Percentiles rank a stretch among this genome's conserved stretches.
These are phyloP conservation scores for Salpingus planirostris DNA, from an alignment of 2,888 invertebrate genomes.

Conservation along the genomic window DNA sequence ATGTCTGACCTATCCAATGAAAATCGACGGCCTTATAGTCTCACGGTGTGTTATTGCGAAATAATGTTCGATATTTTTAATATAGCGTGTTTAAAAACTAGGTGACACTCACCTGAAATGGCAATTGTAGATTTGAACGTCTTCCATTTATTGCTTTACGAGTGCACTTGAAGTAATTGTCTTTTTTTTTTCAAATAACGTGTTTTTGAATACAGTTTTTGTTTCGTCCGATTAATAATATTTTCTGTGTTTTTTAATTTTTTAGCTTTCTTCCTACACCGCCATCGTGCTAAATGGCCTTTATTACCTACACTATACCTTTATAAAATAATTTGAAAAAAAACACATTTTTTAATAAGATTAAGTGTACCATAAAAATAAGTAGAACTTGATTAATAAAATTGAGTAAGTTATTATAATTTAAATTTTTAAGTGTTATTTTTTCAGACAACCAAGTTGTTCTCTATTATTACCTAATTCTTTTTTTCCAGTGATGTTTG, in stretches of 20 bases:
- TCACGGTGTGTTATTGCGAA: constrained; percentile 31
- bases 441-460: no score
- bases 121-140: constrained; percentile 31
- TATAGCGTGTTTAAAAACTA: constrained; percentile 27
- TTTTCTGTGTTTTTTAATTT: constrained; percentile 3
- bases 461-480: no score
- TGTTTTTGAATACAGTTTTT: no score
- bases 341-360: no score
- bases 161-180: neutral
- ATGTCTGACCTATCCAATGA: constrained; percentile 32
- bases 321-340: neutral
- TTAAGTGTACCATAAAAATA: no score
- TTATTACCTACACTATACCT: no score
- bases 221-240: neutral
- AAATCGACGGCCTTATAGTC: constrained; percentile 37
- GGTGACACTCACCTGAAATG: constrained; percentile 23
- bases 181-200: no score
- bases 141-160: constrained; percentile 30
- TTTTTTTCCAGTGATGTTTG: no score
- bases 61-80: constrained; percentile 31
- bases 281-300: no score
- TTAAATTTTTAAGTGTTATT: no score
- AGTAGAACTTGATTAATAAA: no score
- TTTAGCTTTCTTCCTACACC: no score
- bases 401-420: neutral